Evolutionary conservation across 1,140 invertebrate genomes (phyloP), one percentile per base, ranked within the genome.

Genomic region (Bombus picipes): DNA sequence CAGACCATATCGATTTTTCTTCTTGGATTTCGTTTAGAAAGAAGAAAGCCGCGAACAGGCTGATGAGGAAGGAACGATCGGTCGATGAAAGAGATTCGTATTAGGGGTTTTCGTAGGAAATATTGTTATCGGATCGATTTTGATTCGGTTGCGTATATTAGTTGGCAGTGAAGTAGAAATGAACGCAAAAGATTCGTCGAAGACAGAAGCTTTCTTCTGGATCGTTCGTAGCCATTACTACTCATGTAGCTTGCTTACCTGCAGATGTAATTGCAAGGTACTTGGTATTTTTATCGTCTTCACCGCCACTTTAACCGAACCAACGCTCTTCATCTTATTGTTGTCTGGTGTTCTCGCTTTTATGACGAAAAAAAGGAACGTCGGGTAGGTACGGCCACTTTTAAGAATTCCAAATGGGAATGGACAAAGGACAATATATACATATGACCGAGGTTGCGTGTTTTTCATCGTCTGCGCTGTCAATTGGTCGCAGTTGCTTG

Each of bases 201-300:
- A 8, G 47, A 22, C 37, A 18, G n/a, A 78, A 59, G 41, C 37
- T 53, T 75, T 15, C 18, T 32, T 83, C 32, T 28, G n/a, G 22
- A 41, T 43, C 28, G 82, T 89, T 89, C 85, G 83, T 86, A 90
- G 89, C 88, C 92, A 90, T 91, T 88, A 68, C 90, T 92, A 90
- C 87, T 75, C 86, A 77, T 74, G 81, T 88, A 87, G 86, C 87
- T 89, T 86, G 88, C 89, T 92, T 90, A 91, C 84, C 91, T 88
- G 89, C 87, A 89, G 92, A 91, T 94, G 91, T 94, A 94, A 94
- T 94, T 94, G 92, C 92, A 92, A 92, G 92, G 92, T 93, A 92
- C 91, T 93, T 92, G 92, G 92, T 84, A 94, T 92, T 94, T 94
- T 94, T 94, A 94, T 93, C 92, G 91, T 92, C 93, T 89, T 90